Base-by-base conservation (phyloP, 2,797 vertebrate genomes). In the Hafferia zeledoni region DNA sequence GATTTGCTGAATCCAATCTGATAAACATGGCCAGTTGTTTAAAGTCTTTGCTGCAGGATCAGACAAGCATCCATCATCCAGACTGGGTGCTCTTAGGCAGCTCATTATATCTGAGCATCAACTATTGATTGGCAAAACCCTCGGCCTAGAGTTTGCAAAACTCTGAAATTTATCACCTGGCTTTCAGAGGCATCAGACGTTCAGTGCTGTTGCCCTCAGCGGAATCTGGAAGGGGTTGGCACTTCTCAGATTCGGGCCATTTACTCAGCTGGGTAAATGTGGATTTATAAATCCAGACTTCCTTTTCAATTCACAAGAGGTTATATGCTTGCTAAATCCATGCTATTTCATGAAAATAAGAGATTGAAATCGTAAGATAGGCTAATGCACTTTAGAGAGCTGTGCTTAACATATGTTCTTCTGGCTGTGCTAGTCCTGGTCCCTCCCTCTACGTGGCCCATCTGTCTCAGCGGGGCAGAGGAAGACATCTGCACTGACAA, bases 91-190 rank as follows among this genome's bases (percentile, higher is more conserved):
- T 91, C 30, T 60, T 56, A 74, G 68, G 56, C 81, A 93, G 76
- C 28, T 92, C 68, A 78, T 95, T 94, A 89, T 77, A 81, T 44
- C 76, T 78, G 80, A 92, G 50, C 1, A 14, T 74, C 2, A 10
- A 31, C 43, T 87, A 80, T 81, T 20, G 82, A 95, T 90, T 68
- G 83, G 53, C 30, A 70, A 92, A 95, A 55, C 31, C 22, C 24
- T 31, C 30, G 35, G 79, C 78, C 75, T 28, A 68, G 89, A 86
- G 68, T 94, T 81, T 50, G 19, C 49, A 64, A 43, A 93, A 78
- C 57, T 87, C 74, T 68, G 67, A 78, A 75, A 94, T 93, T 75
- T 85, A 64, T 94, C 87, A 88, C 64, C 76, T 64, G 49, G 37
- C 35, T 65, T 81, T 93, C 68, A 81, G 57, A 71, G 39, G 64